Base-by-base conservation (phyloP, 2,797 vertebrate genomes). In the Rhinella marina region DNA sequence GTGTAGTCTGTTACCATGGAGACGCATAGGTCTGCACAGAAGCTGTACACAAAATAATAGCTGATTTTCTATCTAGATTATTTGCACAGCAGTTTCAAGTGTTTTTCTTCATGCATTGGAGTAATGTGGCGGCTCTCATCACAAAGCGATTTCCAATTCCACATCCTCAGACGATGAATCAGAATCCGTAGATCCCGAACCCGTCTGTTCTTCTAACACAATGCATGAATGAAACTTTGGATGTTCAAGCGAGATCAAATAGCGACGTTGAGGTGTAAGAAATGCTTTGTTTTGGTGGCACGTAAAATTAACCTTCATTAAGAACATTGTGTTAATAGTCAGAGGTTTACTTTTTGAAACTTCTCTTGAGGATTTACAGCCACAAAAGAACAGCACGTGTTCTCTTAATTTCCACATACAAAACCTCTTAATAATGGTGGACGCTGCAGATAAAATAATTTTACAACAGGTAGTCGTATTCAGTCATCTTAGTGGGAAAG, bases 221-320 rank as follows among this genome's bases (percentile, higher is more conserved):
- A 73, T 86, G 64, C 76, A 73, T 13, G 23, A 79, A 72, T 83
- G 76, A 62, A 78, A 56, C n/a, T 50, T 57, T 59, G 79, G n/a
- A 72, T 54, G 27, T 83, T 82, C 62, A 79, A 83, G 75, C 72
- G 68, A 84, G 64, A 84, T 84, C 41, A 83, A 79, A 86, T 87
- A 66, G 64, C 84, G 85, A 86, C 80, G 85, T 80, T 21, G 25
- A 64, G 66, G 56, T 82, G 14, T 21, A 73, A 77, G 62, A 70
- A 50, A 83, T 59, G 81, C 81, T 73, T 87, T 76, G 70, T 80
- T 86, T 87, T 72, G 29, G 85, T 56, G 29, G 73, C 64, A 48
- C 81, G 78, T 62, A 64, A 81, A 89, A 89, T 89, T 89, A 89
- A 87, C 88, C 88, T 87, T 62, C 48, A 54, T 73, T 83, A 89